phyloP scores from a whole-genome alignment of 2,888 invertebrate genomes.

The Acleris laterana region DNA sequence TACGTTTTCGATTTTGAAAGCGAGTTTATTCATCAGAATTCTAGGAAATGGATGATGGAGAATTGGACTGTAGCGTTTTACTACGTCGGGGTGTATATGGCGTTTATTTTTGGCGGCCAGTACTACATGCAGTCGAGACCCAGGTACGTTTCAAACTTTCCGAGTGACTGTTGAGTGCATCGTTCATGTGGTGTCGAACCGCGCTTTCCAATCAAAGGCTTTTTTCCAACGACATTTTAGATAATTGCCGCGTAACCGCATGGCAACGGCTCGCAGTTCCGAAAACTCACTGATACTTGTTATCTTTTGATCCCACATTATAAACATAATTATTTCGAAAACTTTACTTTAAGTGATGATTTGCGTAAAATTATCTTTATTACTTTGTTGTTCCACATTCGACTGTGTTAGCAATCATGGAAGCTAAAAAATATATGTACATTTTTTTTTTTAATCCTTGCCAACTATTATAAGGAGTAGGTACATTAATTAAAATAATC shows the following conservation, averaged over 20 bases:
- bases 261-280: neutral
- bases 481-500: too few species aligned
- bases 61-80: slow-evolving; percentile 98
- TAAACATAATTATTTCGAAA: neutral
- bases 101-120: slow-evolving; percentile 96
- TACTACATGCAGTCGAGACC: slow-evolving; percentile 96
- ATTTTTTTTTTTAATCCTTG: too few species aligned
- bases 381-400: too few species aligned
- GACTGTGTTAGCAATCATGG: too few species aligned
- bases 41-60: slow-evolving; percentile 96
- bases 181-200: neutral
- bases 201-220: slow-evolving; percentile 20
- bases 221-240: neutral
- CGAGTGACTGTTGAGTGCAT: neutral
- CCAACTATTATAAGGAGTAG: too few species aligned
- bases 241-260: neutral
- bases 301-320: neutral
- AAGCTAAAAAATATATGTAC: too few species aligned
- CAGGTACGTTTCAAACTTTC: slow-evolving; percentile 77
- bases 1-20: slow-evolving; percentile 98
- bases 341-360: too few species aligned
- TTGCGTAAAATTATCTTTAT: too few species aligned
- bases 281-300: neutral
- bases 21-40: slow-evolving; percentile 94
- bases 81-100: slow-evolving; percentile 94